Base-by-base conservation (phyloP, 2,888 invertebrate species). In the Pachymerium ferrugineum region DNA sequence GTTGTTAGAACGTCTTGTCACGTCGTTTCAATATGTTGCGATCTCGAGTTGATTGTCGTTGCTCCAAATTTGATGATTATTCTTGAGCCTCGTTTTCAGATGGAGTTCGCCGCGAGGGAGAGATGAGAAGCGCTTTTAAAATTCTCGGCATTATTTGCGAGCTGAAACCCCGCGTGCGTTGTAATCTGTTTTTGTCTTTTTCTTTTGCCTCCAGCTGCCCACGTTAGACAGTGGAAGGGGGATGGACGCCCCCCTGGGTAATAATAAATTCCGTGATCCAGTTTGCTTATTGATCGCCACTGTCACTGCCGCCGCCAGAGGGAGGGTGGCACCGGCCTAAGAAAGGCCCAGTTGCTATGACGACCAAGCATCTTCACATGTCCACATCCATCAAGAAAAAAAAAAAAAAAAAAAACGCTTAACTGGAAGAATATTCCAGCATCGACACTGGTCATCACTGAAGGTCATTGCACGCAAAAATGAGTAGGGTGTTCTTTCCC, bases 241-340 rank as follows among this genome's bases (percentile, higher is more conserved):
- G 69, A 16, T 69, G 69, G 33, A 30, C 69, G 33, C 30, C 69
- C 69, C 29, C 69, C 69, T 30, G 69, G 69, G 69, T 69, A 69
- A 69, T 69, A 69, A 69, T 69, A 69, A 69, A 69, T 69, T 69
- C 69, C 69, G 69, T 33, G 30, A 31, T 69, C 69, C 69, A 69
- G 69, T 69, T 69, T 69, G 69, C 69, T 69, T 69, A 69, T 69
- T 69, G 69, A 69, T 69, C 69, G 69, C 69, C 69, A 54, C 69
- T 33, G 69, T 69, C 69, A 69, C 33, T 33, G 69, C 54, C 54
- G 54, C 54, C 33, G 69, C 69, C 69, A 69, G 69, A 54, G 25
- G 54, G 54, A 54, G 54, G 54, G 22, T 54, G 54, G 54, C 54
- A 69, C 69, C 31, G 31, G 30, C 30, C 29, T 69, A 29, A 28